Percentiles rank a stretch among this genome's conserved stretches.
phyloP scores from a whole-genome alignment of 2,888 invertebrate species.

The Nineta flava region DNA sequence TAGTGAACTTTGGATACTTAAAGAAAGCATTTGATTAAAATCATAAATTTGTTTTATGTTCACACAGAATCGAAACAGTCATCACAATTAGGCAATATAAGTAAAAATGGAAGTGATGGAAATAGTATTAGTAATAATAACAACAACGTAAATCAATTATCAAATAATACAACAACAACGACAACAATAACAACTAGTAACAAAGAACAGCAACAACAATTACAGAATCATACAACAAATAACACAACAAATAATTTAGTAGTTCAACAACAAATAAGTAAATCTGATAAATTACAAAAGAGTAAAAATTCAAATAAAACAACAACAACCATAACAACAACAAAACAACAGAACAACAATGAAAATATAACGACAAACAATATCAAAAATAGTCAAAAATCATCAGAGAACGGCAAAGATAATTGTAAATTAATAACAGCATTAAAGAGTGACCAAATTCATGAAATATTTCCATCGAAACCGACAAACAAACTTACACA shows the following conservation, averaged over 20 bases:
- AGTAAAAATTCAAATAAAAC: slow-evolving; percentile 14
- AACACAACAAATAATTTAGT: neutral
- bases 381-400: slow-evolving; percentile 25
- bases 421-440: slow-evolving; percentile 1
- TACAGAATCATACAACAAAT: slow-evolving; percentile 23
- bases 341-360: slow-evolving; percentile 27
- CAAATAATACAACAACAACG: slow-evolving; percentile 2
- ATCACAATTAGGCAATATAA: neutral
- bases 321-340: no score
- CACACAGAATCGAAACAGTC: slow-evolving; percentile 3
- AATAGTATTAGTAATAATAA: slow-evolving; percentile 9
- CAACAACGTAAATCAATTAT: slow-evolving; percentile 9
- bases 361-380: slow-evolving; percentile 29
- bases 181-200: slow-evolving; percentile 12
- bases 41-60: no score
- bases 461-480: neutral
- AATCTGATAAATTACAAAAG: slow-evolving; percentile 7
- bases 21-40: no score
- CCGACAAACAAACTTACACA: neutral
- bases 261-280: slow-evolving; percentile 6
- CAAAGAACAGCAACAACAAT: slow-evolving; percentile 31
- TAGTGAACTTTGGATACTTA: no score
- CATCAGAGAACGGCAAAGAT: slow-evolving; percentile 15
- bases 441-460: neutral
- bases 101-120: slow-evolving; percentile 6